Evolutionary conservation across 92 coral and sea anemone genomes (phyloP), one percentile per base, ranked within the genome.

Genomic region (Metridium senile): DNA sequence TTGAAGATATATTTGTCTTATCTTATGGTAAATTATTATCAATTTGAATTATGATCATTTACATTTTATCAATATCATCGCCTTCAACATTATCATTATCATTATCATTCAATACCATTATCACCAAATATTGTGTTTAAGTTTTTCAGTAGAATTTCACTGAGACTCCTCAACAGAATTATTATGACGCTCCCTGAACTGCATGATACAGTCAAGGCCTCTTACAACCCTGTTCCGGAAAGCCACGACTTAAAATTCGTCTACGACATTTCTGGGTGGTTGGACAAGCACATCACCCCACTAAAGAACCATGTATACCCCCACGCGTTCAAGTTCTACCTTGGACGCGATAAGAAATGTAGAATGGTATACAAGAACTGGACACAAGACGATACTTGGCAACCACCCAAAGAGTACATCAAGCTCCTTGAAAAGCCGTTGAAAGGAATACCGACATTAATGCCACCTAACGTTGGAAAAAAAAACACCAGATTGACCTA

Each of bases 351-450:
- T 30, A 53, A 58, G 1, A 67, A 58, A 25, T 73, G 58, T 0
- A 65, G 69, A n/a, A 70, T 86, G 79, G 7, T 51, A 3, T 86
- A 76, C 66, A 72, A 86, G 46, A 86, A 86, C 72, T 86, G 83
- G 87, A 80, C 90, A 0, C 26, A 56, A 0, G 84, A 86, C 20
- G 34, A 71, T 18, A 17, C 21, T 11, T 81, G 82, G 90, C n/a
- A n/a, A n/a, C n/a, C n/a, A n/a, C n/a, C n/a, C 51, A 45, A 16
- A 45, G 51, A 45, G 51, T 16, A 7, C 51, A 45, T 16, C 51
- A 45, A 45, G 16, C 16, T 45, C 49, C 66, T n/a, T n/a, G n/a
- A 2, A 64, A 49, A 22, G 25, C 64, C 11, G 16, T 78, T 80
- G 0, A 30, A 72, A 0, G 75, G 88, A 0, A 23, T 66, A 52